Evolutionary conservation across 2,113 vertebrate species (phyloP), one percentile per base, ranked within the genome.

Genomic region (Burhinus oedicnemus): DNA sequence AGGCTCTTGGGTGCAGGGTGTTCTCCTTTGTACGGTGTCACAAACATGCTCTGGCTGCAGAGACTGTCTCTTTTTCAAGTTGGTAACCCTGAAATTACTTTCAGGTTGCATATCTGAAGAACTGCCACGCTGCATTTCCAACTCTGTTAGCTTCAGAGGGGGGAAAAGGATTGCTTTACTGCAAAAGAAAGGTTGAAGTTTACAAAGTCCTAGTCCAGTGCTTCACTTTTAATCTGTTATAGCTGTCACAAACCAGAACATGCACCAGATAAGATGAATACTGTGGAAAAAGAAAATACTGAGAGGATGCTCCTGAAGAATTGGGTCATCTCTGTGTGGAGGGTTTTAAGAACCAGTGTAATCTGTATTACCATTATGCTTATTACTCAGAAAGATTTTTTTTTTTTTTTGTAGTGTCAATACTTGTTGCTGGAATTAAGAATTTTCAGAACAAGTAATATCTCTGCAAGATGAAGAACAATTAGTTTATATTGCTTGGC

Each of bases 301-400:
- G 58, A 81, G 44, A 74, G 69, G 72, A 54, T 93, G 18, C 87
- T 95, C 77, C 20, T 79, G 42, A 87, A 72, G 22, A 87, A 70
- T 36, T 62, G 38, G 25, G 29, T 78, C 42, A 75, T 87, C 60
- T 84, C 29, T 82, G 45, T 89, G 83, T 74, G 49, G 74, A 51
- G 91, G 58, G 57, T 81, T 91, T 69, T 57, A 89, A 74, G 52
- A 75, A 71, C 8, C 21, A 25, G 1, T 57, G 51, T 57, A 57
- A 72, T 72, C 64, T 81, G 20, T 70, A 40, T 61, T 75, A 36
- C 51, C 8, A 29, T 84, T 84, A 81, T 62, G 25, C 25, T 23
- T 83, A 1, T 42, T 74, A 86, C 58, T 77, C 64, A 55, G 58
- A 76, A 54, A 68, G 54, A 44, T n/a, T n/a, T n/a, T n/a, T n/a